Conservation (phyloP, 92 coral and sea anemone genomes). For the Zoanthus solanderi region DNA sequence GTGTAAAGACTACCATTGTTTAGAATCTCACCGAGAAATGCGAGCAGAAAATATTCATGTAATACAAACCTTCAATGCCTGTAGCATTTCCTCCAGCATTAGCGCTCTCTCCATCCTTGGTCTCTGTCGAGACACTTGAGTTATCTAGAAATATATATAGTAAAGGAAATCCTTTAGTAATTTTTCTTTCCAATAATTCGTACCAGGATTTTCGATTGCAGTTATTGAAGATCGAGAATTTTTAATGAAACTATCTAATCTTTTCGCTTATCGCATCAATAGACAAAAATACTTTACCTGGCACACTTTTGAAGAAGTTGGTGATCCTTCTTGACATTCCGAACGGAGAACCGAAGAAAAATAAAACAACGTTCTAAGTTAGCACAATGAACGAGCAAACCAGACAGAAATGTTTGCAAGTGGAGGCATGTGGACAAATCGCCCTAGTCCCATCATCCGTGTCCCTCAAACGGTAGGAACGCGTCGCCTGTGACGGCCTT, state of each 20-base stretch:
- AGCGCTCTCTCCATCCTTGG: constrained; percentile 48
- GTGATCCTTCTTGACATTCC: constrained; percentile 58
- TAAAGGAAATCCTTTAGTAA: constrained; percentile 49
- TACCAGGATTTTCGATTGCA: constrained; percentile 53
- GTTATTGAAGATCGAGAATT: constrained; percentile 21
- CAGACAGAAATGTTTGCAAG: no score
- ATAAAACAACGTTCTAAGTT: constrained; percentile 25
- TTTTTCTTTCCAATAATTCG: constrained; percentile 36
- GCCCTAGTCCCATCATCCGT: no score
- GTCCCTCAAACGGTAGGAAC: no score
- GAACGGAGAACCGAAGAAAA: constrained; percentile 56
- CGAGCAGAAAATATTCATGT: constrained; percentile 41
- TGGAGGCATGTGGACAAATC: no score
- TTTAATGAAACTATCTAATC: constrained; percentile 7
- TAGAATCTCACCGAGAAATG: no score
- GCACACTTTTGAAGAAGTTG: constrained; percentile 54
- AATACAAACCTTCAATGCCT: constrained; percentile 39
- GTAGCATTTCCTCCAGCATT: constrained; percentile 51
- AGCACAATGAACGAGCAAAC: no score
- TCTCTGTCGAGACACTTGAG: constrained; percentile 50
- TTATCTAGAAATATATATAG: constrained; percentile 37
- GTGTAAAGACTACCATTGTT: no score
- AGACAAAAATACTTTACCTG: constrained; percentile 54
- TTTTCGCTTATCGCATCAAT: constrained; percentile 49
- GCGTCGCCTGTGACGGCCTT: no score